Evolutionary conservation across 2,888 invertebrate species (phyloP).

Genomic region (Meiosimyza decipiens): DNA sequence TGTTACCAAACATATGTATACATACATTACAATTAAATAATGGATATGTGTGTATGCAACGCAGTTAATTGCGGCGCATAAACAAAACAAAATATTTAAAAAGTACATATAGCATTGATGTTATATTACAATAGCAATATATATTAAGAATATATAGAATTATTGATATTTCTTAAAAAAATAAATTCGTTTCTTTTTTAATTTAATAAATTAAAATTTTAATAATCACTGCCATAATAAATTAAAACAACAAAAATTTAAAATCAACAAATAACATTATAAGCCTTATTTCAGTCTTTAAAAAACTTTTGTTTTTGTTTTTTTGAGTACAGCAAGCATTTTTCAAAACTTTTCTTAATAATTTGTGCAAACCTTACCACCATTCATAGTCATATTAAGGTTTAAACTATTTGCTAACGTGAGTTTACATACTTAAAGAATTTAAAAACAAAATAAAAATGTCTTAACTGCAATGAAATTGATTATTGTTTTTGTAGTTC

Average conservation of each 20-base stretch:
- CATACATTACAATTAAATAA: background rate
- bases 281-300: background rate
- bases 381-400: too few species aligned
- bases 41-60: constrained; percentile 6
- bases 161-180: background rate
- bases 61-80: too few species aligned
- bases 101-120: constrained; percentile 24
- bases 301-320: too few species aligned
- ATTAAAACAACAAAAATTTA: background rate
- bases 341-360: too few species aligned
- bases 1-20: constrained; percentile 12
- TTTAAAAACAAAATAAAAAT: too few species aligned
- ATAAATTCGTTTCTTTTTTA: background rate
- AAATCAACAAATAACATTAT: background rate
- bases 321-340: too few species aligned
- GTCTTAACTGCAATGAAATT: too few species aligned
- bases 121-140: constrained; percentile 20
- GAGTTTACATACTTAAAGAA: too few species aligned
- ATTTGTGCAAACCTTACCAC: too few species aligned
- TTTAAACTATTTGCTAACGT: too few species aligned
- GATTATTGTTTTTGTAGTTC: too few species aligned
- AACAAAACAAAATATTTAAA: constrained; percentile 5
- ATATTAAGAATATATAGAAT: constrained; percentile 13
- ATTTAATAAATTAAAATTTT: constrained; percentile 6
- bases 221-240: constrained; percentile 17